Evolutionary conservation across 2,888 invertebrate species (phyloP), one percentile per base, ranked within the genome.

Genomic region (Iphiclides podalirius): DNA sequence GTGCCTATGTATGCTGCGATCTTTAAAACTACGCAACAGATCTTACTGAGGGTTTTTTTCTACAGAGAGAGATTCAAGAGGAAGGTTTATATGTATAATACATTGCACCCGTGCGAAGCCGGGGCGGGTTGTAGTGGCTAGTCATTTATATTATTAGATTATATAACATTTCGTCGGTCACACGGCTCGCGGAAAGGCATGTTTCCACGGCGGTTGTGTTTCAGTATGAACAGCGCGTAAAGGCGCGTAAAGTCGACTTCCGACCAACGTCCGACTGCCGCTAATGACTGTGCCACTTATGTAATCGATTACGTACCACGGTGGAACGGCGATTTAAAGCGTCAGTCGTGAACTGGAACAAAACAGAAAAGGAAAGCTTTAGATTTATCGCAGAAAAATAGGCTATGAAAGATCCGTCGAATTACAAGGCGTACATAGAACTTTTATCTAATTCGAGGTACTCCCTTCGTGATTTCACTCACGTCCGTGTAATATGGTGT

Each of bases 341-440:
- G 52, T 52, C 40, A n/a, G n/a, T n/a, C 41, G 47, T 41, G 45
- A 70, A 59, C 73, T 75, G 71, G 54, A 75, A 75, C 68, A 70
- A 66, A 56, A 57, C 35, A 47, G 47, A 37, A 56, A 46, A 33
- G 42, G 9, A 34, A 41, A 53, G 40, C 34, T 45, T 50, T 40
- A 47, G 20, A 43, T 40, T 33, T 38, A 20, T 35, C 23, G 44
- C 52, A n/a, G n/a, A 46, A 52, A 51, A 44, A 37, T 23, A 42
- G 31, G 13, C 47, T 45, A 48, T 42, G 48, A 52, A 52, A 16
- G 39, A 42, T 40, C 26, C 40, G 43, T 40, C 35, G 43, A 52
- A 51, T 50, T 52, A 50, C n/a, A 46, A 45, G 35, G 35, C 37
- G 46, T 35, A 40, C 39, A 20, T 34, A 37, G 45, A 52, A 50